Base-by-base conservation (phyloP, 2,797 vertebrate species). In the Enteromius afrohamiltoni region DNA sequence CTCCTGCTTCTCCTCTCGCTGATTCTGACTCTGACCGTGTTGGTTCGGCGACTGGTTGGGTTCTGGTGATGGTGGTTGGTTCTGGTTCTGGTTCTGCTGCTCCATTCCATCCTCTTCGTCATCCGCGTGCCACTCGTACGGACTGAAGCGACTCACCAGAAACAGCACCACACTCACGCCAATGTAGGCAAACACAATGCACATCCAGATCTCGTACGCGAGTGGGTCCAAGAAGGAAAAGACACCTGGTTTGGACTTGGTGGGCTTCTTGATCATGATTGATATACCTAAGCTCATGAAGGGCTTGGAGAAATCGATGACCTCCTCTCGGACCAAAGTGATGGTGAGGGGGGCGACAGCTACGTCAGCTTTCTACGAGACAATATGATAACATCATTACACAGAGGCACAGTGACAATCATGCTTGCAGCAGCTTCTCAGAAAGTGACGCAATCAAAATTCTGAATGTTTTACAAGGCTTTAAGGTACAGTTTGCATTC, bases 141-240 rank as follows among this genome's bases (percentile, higher is more conserved):
- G 95, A 83, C 96, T 96, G 89, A 97, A 97, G 1, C 94, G 90
- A 79, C 95, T 93, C 78, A 95, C 98, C 93, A 98, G 93, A 92
- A 99, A 99, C 31, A 99, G 96, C 60, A 99, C 97, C 26, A 99
- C 97, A 0, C 97, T 99, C 86, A 99, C 98, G 2, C 97, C 97
- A 21, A 99, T 99, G 94, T 99, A 99, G 89, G 98, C 97, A 69
- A 99, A 99, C 47, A 99, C 98, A 40, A 99, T 99, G 89, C 98
- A 99, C 98, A 99, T 99, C 98, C 98, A 99, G 88, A 99, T 99
- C 91, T 99, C 98, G 0, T 99, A 99, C 68, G 98, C 98, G 90
- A 99, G 91, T 3, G 98, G 97, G 90, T 99, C 98, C 82, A 99
- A 95, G 91, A 99, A 99, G 87, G 97, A 99, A 91, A 99, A 99